A percentile compares a stretch with the other conserved stretches of the same genome.
Evolutionary conservation across 2,888 invertebrate genomes (phyloP).

Genomic region (Pristionchus fissidentatus): DNA sequence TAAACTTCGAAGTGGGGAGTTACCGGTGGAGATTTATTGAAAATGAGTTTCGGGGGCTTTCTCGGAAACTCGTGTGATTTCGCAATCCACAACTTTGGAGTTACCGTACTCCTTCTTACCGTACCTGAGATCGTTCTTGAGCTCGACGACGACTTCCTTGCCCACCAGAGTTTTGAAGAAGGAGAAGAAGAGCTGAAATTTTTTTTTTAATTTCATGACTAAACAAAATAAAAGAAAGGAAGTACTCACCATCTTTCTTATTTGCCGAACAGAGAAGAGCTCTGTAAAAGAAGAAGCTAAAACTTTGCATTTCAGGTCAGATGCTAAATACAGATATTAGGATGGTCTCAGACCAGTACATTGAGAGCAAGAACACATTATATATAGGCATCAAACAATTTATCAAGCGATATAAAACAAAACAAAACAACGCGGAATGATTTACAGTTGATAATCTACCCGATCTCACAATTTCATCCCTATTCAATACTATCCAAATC

Average conservation of each 20-base stretch:
- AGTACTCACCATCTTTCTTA: conserved; percentile 12
- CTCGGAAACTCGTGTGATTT: background rate
- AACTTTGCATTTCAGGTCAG: background rate
- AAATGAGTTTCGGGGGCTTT: background rate
- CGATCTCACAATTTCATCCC: background rate
- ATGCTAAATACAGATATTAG: background rate
- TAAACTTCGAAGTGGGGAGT: too few relatives aligned
- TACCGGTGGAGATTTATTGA: too few relatives aligned
- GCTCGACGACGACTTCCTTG: conserved; percentile 97
- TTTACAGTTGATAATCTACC: background rate
- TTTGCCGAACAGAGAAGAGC: conserved; percentile 23
- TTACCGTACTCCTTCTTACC: too few relatives aligned
- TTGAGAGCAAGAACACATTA: background rate
- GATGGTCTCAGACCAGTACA: background rate
- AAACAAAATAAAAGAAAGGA: background rate
- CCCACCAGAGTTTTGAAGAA: conserved; percentile 99
- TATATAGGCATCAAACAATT: background rate
- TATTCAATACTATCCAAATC: background rate
- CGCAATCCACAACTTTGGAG: background rate
- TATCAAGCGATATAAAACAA: background rate
- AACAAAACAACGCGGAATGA: background rate
- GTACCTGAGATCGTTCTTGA: conserved; percentile 96
- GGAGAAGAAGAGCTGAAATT: conserved; percentile 89
- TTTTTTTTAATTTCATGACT: background rate
- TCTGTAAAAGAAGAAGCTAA: conserved; percentile 18